Base-by-base conservation (phyloP, 2,113 vertebrate species). In the Promerops cafer region DNA sequence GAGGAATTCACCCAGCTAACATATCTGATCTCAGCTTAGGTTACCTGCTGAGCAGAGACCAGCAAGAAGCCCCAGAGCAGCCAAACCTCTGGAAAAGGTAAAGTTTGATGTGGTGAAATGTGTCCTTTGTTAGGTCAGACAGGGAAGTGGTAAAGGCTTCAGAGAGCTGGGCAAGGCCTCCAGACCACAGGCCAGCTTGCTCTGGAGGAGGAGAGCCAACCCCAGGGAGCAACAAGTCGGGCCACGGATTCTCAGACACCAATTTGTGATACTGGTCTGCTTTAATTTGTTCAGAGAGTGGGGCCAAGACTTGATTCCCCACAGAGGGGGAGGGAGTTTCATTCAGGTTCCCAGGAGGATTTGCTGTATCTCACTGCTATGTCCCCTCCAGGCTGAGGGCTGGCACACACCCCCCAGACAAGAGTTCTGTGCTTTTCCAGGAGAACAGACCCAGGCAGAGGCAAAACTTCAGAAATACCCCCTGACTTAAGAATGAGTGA, bases 1-100 rank as follows among this genome's bases (percentile, higher is more conserved):
- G 52, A 59, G 60, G 80, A 95, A 96, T 93, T 96, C 93, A 85
- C 94, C 63, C 86, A 91, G 70, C 28, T 26, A 31, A 27, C 19
- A 3, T 89, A 82, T 85, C 78, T 89, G 81, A 95, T 96, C 83
- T 93, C 79, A 87, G 92, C 94, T 96, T 96, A 76, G 64, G 85
- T 85, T 72, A 82, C 90, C 79, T 83, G 69, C 90, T 77, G 60
- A 93, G 83, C 53, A 72, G 77, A 89, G 66, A 66, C 7, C 52
- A 90, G 86, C 57, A 49, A 84, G 64, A n/a, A 45, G 61, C 16
- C 80, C 49, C 52, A 81, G 65, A 95, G 78, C 57, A 69, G 44
- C 27, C 56, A 65, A 81, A n/a, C 65, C 42, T 31, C 87, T 63
- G 79, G 42, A 33, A 94, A 92, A 90, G 63, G 74, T 64, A 82